Base-by-base conservation (phyloP, 2,797 vertebrate species). In the Rhabdophis nuchalis region DNA sequence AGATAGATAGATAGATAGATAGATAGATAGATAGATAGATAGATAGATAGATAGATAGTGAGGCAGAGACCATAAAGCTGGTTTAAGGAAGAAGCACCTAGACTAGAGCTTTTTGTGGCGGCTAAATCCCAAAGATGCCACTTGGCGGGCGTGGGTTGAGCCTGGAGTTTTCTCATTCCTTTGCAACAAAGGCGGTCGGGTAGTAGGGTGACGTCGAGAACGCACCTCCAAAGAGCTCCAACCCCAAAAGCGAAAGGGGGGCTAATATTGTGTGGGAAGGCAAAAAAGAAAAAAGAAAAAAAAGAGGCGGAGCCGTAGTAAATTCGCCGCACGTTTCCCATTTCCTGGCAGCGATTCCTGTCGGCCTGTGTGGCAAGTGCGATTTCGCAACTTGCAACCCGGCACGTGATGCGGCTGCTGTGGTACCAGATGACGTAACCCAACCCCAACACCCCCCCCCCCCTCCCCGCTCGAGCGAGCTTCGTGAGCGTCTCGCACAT, bases 341-440 rank as follows among this genome's bases (percentile, higher is more conserved):
- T 61, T 52, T 89, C 58, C 18, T 46, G 41, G 61, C 85, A 60
- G 89, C 68, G 46, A 64, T 50, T 12, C 32, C 32, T 72, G 68
- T 72, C 68, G 52, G 85, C 36, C 85, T 90, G 92, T 90, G 61
- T 60, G 85, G 92, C 89, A 82, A 90, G 41, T 27, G 23, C 8
- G 61, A 46, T 93, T 93, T 61, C 68, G 86, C 92, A 93, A 93
- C 56, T 12, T 64, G 50, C 25, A 58, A 23, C 46, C 5, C 89
- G 68, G 92, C 92, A 91, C 92, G 92, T 93, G 92, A 93, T 68
- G 54, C 92, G 50, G 64, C 61, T 54, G 54, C 89, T 6, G 86
- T 87, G 64, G 85, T 36, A 72, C 89, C 64, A 90, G 86, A 54
- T 93, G 92, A 93, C 89, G 92, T 90, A 58, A 93, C 16, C 32